Evolutionary conservation across 2,797 vertebrate genomes (phyloP).

Genomic region (Natrix natrix): DNA sequence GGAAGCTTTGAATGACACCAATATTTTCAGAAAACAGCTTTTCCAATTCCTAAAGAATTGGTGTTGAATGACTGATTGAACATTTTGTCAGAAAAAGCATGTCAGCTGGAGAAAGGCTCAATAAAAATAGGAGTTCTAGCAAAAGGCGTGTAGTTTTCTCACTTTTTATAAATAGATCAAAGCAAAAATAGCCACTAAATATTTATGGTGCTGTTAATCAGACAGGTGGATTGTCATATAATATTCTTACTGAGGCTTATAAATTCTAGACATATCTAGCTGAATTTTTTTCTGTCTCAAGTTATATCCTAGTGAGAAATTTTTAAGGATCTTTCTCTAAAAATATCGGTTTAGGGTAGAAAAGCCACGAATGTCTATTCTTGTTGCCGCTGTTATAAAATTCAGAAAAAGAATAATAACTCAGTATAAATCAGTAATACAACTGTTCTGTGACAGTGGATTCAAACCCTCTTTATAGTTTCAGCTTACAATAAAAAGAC

Average conservation of each 20-base stretch:
- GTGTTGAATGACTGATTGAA: constrained; percentile 25
- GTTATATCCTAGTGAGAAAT: background rate
- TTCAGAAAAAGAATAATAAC: background rate
- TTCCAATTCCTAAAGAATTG: constrained; percentile 39
- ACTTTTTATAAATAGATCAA: constrained; percentile 54
- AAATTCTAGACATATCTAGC: constrained; percentile 17
- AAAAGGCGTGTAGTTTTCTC: constrained; percentile 23
- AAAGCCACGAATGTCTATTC: background rate
- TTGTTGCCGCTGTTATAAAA: background rate
- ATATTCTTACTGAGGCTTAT: constrained; percentile 31
- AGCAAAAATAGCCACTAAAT: constrained; percentile 56
- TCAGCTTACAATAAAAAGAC: background rate
- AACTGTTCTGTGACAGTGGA: background rate
- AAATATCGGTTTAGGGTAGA: background rate
- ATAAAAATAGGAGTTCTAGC: constrained; percentile 31
- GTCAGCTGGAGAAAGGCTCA: constrained; percentile 29
- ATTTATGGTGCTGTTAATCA: constrained; percentile 63
- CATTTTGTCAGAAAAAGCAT: background rate
- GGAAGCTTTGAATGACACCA: constrained; percentile 33
- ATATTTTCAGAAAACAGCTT: constrained; percentile 14
- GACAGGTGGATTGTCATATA: constrained; percentile 41
- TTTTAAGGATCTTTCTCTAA: background rate
- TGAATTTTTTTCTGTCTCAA: background rate
- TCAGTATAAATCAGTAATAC: background rate
- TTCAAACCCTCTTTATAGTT: background rate